Conservation (phyloP, 35 echinoderm and acorn worm species). For the Patiria miniata region DNA sequence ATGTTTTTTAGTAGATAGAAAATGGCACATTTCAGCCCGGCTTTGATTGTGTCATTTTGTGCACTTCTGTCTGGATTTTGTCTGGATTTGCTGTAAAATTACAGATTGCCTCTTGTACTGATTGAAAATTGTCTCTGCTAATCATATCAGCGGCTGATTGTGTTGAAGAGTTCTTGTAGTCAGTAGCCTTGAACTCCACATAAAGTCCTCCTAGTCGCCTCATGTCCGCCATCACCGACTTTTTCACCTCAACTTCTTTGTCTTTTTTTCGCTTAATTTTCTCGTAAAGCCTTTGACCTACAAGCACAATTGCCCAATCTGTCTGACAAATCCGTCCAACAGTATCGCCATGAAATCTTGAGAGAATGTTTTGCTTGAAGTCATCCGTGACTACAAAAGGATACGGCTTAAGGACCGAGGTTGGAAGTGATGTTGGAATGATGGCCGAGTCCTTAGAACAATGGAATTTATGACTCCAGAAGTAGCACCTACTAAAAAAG, state of each 20-base stretch:
- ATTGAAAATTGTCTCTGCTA: too few relatives aligned
- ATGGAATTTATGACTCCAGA: not conserved
- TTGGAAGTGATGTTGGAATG: not conserved
- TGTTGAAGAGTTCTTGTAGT: too few relatives aligned
- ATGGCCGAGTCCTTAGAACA: not conserved
- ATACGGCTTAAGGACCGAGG: not conserved
- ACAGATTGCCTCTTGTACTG: too few relatives aligned
- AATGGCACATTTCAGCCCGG: constrained; percentile 18
- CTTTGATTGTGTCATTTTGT: constrained; percentile 20
- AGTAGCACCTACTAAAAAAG: not conserved
- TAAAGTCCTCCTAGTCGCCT: not conserved
- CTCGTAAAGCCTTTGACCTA: not conserved
- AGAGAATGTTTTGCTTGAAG: not conserved
- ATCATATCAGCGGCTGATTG: too few relatives aligned
- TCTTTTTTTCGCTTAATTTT: not conserved
- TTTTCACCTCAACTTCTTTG: not conserved
- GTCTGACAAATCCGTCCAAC: not conserved
- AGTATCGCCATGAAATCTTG: not conserved
- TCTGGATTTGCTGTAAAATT: too few relatives aligned
- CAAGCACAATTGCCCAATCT: not conserved
- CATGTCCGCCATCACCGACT: not conserved
- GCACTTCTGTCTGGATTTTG: too few relatives aligned
- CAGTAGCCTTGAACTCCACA: not conserved
- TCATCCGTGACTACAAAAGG: not conserved
- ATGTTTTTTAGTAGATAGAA: constrained; percentile 43